phyloP scores from a whole-genome alignment of 2,113 vertebrate genomes.

The Laticauda laticaudata region DNA sequence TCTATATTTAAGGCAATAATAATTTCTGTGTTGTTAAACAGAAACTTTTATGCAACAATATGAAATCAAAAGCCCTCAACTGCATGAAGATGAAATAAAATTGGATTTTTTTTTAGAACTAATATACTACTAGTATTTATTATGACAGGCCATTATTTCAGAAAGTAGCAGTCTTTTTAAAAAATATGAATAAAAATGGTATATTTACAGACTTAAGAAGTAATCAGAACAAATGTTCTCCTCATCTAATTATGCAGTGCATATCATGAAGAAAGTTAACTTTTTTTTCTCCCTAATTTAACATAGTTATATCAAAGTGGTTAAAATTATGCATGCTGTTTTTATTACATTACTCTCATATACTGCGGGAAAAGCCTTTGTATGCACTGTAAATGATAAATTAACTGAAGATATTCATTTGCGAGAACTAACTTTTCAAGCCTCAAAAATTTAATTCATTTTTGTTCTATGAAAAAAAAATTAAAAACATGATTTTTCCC shows the following conservation, averaged over 20 bases:
- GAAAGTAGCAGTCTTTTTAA: conserved; percentile 42
- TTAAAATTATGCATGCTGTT: conserved; percentile 59
- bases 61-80: conserved; percentile 30
- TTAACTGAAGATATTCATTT: conserved; percentile 65
- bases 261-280: conserved; percentile 56
- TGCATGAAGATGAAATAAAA: conserved; percentile 46
- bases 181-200: conserved; percentile 56
- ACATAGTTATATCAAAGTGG: conserved; percentile 54
- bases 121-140: conserved; percentile 56
- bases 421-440: conserved; percentile 57
- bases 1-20: conserved; percentile 52
- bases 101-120: conserved; percentile 59
- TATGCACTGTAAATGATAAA: conserved; percentile 64
- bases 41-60: conserved; percentile 49
- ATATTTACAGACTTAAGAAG: conserved; percentile 46
- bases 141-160: conserved; percentile 52
- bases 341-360: conserved; percentile 63
- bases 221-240: conserved; percentile 60
- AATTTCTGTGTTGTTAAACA: conserved; percentile 49
- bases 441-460: conserved; percentile 64
- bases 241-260: conserved; percentile 57
- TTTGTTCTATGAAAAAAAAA: conserved; percentile 52
- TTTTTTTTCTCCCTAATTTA: conserved; percentile 61
- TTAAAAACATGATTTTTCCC: conserved; percentile 53
- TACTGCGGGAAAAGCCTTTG: conserved; percentile 49